A percentile compares a stretch with the other conserved stretches of the same genome.
Evolutionary conservation across 2,888 invertebrate genomes (phyloP).

Genomic region (Ichneumoninae sp.): DNA sequence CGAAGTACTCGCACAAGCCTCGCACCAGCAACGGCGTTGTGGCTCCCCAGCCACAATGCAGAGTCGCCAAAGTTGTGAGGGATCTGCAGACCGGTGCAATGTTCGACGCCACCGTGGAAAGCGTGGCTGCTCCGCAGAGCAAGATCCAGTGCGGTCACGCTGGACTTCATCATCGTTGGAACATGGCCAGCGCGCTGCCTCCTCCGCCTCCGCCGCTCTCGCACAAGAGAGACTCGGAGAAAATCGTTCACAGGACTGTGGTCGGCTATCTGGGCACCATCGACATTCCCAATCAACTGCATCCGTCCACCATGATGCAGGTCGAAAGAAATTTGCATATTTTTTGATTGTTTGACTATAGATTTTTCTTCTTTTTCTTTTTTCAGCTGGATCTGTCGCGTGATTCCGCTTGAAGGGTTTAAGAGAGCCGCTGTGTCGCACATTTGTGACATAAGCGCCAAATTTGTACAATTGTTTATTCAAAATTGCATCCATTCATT

Average conservation of each 20-base stretch:
- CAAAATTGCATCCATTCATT: too few relatives aligned
- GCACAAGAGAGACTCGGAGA: slow-evolving; percentile 81
- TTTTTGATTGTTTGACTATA: background rate
- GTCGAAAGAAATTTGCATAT: slow-evolving; percentile 73
- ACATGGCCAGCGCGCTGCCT: slow-evolving; percentile 81
- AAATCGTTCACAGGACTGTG: slow-evolving; percentile 92
- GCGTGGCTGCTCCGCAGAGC: slow-evolving; percentile 69
- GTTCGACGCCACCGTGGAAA: slow-evolving; percentile 81
- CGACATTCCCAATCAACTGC: slow-evolving; percentile 95
- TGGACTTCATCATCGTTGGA: slow-evolving; percentile 82
- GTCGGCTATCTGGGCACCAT: slow-evolving; percentile 98
- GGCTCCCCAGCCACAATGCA: slow-evolving; percentile 80
- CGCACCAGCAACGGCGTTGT: slow-evolving; percentile 73
- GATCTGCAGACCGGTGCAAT: slow-evolving; percentile 85
- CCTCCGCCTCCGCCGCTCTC: slow-evolving; percentile 82
- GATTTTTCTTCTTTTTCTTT: background rate
- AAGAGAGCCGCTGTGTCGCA: too few relatives aligned
- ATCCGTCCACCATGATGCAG: slow-evolving; percentile 90
- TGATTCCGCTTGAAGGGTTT: too few relatives aligned
- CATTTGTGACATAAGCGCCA: too few relatives aligned
- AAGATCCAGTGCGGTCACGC: slow-evolving; percentile 78
- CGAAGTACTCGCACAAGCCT: slow-evolving; percentile 87
- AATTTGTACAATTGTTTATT: too few relatives aligned
- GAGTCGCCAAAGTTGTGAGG: slow-evolving; percentile 85
- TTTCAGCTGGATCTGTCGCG: too few relatives aligned